phyloP scores from a whole-genome alignment of 2,113 vertebrate species.

The Lepisosteus oculatus region DNA sequence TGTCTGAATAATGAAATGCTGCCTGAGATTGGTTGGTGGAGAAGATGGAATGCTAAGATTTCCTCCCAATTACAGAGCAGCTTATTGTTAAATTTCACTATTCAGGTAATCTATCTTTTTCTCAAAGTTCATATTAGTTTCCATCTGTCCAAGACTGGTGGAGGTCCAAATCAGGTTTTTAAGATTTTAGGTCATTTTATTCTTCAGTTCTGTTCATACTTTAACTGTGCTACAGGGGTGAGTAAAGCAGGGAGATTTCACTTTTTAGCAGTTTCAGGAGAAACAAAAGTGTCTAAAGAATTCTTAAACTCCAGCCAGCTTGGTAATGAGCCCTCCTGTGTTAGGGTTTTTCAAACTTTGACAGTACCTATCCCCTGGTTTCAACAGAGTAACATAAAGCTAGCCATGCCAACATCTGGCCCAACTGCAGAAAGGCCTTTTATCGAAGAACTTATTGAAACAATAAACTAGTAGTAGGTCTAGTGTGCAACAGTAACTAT shows the following conservation, averaged over 20 bases:
- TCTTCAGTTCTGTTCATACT: conserved; percentile 27
- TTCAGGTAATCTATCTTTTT: conserved; percentile 59
- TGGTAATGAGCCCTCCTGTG: too few species aligned
- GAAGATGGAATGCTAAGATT: conserved; percentile 69
- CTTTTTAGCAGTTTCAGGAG: too few species aligned
- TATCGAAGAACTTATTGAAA: too few species aligned
- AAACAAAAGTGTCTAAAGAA: too few species aligned
- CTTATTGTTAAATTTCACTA: conserved; percentile 64
- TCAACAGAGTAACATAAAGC: too few species aligned
- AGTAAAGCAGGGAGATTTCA: conserved; percentile 23
- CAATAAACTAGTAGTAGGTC: too few species aligned
- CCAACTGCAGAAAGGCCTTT: too few species aligned
- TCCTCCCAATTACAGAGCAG: conserved; percentile 61
- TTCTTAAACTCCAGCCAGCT: too few species aligned
- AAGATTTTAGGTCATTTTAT: conserved; percentile 31
- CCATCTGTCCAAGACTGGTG: conserved; percentile 32
- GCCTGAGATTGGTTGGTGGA: conserved; percentile 62
- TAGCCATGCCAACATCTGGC: too few species aligned
- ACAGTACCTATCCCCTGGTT: too few species aligned
- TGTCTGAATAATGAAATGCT: conserved; percentile 83
- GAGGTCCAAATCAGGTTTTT: conserved; percentile 47
- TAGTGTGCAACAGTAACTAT: too few species aligned
- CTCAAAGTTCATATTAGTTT: conserved; percentile 36
- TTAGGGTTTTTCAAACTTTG: too few species aligned
- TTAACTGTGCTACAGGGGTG: conserved; percentile 35